Percentiles rank a stretch among this genome's conserved stretches.
Conservation (phyloP, 2,797 vertebrate species). For the Dromococcyx pavoninus region DNA sequence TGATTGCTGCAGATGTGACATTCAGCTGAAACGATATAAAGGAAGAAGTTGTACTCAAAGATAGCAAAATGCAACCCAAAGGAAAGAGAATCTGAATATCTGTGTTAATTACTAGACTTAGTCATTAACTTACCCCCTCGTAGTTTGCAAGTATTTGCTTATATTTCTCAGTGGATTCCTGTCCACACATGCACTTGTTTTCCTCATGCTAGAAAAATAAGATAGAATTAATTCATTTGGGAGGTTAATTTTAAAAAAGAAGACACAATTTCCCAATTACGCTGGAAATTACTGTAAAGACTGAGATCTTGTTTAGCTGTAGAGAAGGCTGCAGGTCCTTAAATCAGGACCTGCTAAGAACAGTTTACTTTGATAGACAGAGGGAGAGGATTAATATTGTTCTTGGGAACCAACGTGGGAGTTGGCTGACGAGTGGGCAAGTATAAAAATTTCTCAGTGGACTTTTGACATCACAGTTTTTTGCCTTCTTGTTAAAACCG, state of each 20-base stretch:
- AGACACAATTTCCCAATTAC: not conserved
- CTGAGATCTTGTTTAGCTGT: not conserved
- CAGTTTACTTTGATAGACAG: not conserved
- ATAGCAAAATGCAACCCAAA: accelerated
- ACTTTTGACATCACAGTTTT: not conserved
- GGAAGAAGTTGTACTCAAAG: not conserved
- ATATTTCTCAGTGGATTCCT: conserved; percentile 63
- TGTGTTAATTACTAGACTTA: not conserved
- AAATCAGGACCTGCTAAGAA: not conserved
- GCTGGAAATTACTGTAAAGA: not conserved
- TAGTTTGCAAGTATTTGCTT: conserved; percentile 69
- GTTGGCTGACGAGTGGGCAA: not conserved
- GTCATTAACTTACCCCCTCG: conserved; percentile 38
- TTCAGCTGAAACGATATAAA: conserved; percentile 60
- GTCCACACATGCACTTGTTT: conserved; percentile 61
- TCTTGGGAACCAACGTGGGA: not conserved
- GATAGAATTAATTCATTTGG: not conserved
- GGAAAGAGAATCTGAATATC: not conserved
- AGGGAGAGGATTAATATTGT: not conserved
- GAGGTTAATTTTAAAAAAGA: not conserved
- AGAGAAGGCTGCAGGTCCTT: not conserved
- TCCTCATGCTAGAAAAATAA: conserved; percentile 32
- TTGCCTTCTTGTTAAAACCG: not conserved
- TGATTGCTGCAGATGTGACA: conserved; percentile 63
- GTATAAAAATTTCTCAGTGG: not conserved